A percentile compares a stretch with the other conserved stretches of the same genome.
Evolutionary conservation across 2,888 invertebrate species (phyloP).

Genomic region (Nemurella pictetii): DNA sequence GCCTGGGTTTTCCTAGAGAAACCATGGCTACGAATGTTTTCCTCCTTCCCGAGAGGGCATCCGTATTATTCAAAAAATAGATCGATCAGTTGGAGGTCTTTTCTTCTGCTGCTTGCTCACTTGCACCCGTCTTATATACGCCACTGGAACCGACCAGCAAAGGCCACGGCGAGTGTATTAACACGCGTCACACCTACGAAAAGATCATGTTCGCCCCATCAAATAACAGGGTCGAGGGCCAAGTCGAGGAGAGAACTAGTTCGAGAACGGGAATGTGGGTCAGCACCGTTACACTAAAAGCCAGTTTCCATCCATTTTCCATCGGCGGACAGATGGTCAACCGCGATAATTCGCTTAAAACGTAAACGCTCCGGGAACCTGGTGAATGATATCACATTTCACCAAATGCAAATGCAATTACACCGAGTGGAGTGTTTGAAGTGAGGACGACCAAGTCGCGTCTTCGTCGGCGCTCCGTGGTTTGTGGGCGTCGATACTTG

Average conservation of each 20-base stretch:
- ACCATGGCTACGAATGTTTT: background rate
- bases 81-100: background rate
- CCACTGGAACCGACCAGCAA: too few relatives aligned
- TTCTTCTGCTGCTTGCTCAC: too few relatives aligned
- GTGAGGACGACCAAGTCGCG: background rate
- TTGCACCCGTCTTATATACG: background rate
- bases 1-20: background rate
- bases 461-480: background rate
- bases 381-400: background rate
- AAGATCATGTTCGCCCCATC: too few relatives aligned
- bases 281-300: background rate
- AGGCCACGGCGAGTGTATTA: too few relatives aligned
- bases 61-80: background rate
- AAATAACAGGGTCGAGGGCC: background rate
- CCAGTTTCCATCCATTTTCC: background rate
- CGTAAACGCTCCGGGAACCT: background rate
- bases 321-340: background rate
- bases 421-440: background rate
- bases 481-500: too few relatives aligned
- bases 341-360: background rate
- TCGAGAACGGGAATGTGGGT: background rate
- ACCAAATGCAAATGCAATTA: background rate
- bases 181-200: too few relatives aligned
- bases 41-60: background rate
- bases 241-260: background rate